Conservation (phyloP, 1,140 invertebrate genomes). For the Parasteatoda tepidariorum region DNA sequence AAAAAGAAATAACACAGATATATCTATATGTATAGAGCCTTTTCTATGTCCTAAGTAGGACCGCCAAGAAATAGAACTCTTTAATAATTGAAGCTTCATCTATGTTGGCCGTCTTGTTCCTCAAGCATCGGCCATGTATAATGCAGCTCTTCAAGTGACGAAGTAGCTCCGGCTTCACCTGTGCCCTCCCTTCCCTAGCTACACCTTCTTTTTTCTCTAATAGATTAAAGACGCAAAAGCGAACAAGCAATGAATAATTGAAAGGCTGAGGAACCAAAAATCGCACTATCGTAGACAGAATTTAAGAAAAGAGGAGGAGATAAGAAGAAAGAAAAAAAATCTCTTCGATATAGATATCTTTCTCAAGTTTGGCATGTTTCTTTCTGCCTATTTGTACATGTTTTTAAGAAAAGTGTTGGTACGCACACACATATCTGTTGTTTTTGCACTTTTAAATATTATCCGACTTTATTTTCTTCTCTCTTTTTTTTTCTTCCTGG, state of each 20-base stretch:
- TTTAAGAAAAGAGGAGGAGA: not conserved
- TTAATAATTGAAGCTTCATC: slow-evolving; percentile 17
- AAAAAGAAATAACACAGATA: too few relatives aligned
- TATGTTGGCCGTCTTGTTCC: slow-evolving; percentile 1
- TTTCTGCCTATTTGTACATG: too few relatives aligned
- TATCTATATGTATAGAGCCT: too few relatives aligned
- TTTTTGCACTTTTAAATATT: slow-evolving; percentile 12
- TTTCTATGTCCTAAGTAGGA: slow-evolving; percentile 1
- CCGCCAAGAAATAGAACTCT: slow-evolving; percentile 16
- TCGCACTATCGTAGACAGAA: not conserved
- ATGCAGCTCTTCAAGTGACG: slow-evolving; percentile 17
- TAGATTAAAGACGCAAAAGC: slow-evolving; percentile 22
- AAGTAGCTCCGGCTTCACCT: slow-evolving; percentile 2
- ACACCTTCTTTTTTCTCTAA: not conserved
- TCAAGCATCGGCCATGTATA: slow-evolving; percentile 12
- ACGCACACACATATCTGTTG: too few relatives aligned
- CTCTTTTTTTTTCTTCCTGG: too few relatives aligned
- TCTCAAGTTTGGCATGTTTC: not conserved
- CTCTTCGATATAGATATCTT: too few relatives aligned
- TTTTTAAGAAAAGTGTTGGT: too few relatives aligned
- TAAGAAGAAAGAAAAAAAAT: slow-evolving; percentile 1
- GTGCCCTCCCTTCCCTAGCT: not conserved
- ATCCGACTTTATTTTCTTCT: too few relatives aligned
- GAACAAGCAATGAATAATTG: slow-evolving; percentile 20
- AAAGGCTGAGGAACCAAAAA: not conserved